Base-by-base conservation (phyloP, 1,140 invertebrate species). In the Cydia amplana region DNA sequence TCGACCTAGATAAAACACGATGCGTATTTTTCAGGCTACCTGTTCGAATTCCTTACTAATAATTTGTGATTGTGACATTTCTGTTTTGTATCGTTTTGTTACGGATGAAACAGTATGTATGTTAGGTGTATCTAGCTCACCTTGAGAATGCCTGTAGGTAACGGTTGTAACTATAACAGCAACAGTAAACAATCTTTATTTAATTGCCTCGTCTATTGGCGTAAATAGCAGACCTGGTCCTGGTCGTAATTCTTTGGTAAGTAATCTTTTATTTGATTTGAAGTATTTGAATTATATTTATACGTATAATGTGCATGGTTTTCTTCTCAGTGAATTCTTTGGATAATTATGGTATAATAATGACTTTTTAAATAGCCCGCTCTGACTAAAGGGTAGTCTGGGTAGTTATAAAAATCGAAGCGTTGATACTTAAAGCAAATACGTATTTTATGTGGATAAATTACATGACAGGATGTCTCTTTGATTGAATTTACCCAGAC, bases 401-500 rank as follows among this genome's bases (percentile, higher is more conserved):
- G 32, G 32, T 36, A 36, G 4, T 14, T 14, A 46, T 14, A 1
- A 46, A 3, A 2, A 46, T 46, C 14, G 14, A 46, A 46, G 10
- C 43, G n/a, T 18, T 51, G 16, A 0, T n/a, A 51, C 16, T n/a
- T n/a, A 51, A n/a, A n/a, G 49, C n/a, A 46, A 46, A 16, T 23
- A 10, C 20, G 9, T 60, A 60, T 60, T 60, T 60, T 23, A 43
- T 70, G 6, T 67, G 64, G 64, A 67, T 67, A 70, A 40, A 70
- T 70, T n/a, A 40, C n/a, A 43, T n/a, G 36, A 70, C 32, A 40
- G 65, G 65, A 70, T 70, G 65, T 36, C 16, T 9, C 32, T 40
- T 36, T 70, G n/a, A 70, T 36, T 70, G 6, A 70, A 70, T 70
- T 70, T 60, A 23, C 55, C 55, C 55, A 60, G 55, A 60, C 55